These are phyloP conservation scores for Odontesthes bonariensis DNA, from an alignment of 2,113 vertebrate genomes.

Conservation along the genomic window DNA sequence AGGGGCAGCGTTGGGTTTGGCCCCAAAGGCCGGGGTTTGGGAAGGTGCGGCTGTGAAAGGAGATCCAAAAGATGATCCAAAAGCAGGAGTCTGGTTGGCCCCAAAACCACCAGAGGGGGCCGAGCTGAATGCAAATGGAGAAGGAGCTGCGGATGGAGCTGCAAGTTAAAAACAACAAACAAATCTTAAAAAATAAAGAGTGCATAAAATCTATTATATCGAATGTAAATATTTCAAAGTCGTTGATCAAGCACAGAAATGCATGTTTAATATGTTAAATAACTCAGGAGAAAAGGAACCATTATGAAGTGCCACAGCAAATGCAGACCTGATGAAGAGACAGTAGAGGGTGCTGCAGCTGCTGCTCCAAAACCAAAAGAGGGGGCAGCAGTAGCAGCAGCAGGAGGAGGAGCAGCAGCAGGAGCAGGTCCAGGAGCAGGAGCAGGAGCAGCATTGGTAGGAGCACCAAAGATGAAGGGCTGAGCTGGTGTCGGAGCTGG, in stretches of 20 bases:
- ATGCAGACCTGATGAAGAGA: constrained; percentile 86
- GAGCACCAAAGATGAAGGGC: constrained; percentile 88
- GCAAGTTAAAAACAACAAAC: constrained; percentile 45
- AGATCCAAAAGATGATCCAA: constrained; percentile 89
- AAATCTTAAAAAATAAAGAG: neutral
- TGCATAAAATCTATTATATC: neutral
- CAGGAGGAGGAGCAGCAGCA: constrained; percentile 63
- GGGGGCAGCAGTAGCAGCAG: constrained; percentile 60
- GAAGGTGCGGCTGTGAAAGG: constrained; percentile 83
- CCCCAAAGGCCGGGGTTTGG: constrained; percentile 88
- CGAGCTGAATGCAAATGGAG: constrained; percentile 88
- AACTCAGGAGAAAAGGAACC: neutral
- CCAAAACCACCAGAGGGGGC: constrained; percentile 85
- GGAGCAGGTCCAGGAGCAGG: constrained; percentile 65
- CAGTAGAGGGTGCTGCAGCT: constrained; percentile 80
- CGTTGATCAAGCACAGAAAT: neutral
- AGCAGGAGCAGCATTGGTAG: constrained; percentile 70
- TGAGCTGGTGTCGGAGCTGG: constrained; percentile 69
- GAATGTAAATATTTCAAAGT: neutral
- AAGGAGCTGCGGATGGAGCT: constrained; percentile 73
- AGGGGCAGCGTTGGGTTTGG: constrained; percentile 83
- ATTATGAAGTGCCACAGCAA: neutral
- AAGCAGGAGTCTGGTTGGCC: constrained; percentile 84
- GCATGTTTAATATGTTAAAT: neutral
- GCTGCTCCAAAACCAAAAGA: constrained; percentile 87